Percentiles rank a stretch among this genome's conserved stretches.
These are phyloP conservation scores for Nyleta sp. DNA, from an alignment of 2,888 invertebrate genomes.

Conservation along the genomic window DNA sequence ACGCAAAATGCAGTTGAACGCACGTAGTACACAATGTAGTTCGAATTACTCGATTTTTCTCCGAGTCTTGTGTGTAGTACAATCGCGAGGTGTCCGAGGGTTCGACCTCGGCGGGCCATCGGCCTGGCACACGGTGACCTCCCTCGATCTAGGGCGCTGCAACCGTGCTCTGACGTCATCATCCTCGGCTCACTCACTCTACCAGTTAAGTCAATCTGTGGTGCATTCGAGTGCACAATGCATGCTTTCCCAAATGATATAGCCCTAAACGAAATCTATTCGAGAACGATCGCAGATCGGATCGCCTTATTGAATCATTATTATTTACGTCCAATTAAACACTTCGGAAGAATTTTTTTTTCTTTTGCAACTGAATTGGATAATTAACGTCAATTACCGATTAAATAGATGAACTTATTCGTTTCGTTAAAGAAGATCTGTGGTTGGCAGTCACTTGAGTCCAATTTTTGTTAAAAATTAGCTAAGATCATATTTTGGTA, in stretches of 20 bases:
- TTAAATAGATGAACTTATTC: too few relatives aligned
- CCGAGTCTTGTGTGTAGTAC: slow-evolving; percentile 63
- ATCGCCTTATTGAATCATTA: too few relatives aligned
- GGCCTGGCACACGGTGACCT: slow-evolving; percentile 82
- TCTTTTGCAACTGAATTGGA: too few relatives aligned
- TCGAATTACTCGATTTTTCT: slow-evolving; percentile 60
- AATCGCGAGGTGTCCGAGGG: slow-evolving; percentile 75
- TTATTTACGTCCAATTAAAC: too few relatives aligned
- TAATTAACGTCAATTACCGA: too few relatives aligned
- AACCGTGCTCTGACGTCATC: slow-evolving; percentile 81
- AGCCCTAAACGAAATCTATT: slow-evolving; percentile 57
- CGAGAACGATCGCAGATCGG: slow-evolving; percentile 14
- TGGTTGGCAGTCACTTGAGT: too few relatives aligned
- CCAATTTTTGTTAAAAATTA: too few relatives aligned
- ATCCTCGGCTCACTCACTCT: slow-evolving; percentile 73
- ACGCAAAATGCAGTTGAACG: slow-evolving; percentile 56
- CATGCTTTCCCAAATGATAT: slow-evolving; percentile 70
- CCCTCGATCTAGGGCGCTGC: slow-evolving; percentile 82
- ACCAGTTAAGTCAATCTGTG: slow-evolving; percentile 74
- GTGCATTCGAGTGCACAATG: slow-evolving; percentile 72
- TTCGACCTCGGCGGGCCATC: slow-evolving; percentile 82
- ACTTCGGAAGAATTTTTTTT: too few relatives aligned
- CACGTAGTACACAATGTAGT: slow-evolving; percentile 52
- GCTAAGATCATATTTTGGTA: too few relatives aligned
- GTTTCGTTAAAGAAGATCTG: too few relatives aligned